Evolutionary conservation across 2,888 invertebrate genomes (phyloP), one percentile per base, ranked within the genome.

Genomic region (Limnephilus auricula): DNA sequence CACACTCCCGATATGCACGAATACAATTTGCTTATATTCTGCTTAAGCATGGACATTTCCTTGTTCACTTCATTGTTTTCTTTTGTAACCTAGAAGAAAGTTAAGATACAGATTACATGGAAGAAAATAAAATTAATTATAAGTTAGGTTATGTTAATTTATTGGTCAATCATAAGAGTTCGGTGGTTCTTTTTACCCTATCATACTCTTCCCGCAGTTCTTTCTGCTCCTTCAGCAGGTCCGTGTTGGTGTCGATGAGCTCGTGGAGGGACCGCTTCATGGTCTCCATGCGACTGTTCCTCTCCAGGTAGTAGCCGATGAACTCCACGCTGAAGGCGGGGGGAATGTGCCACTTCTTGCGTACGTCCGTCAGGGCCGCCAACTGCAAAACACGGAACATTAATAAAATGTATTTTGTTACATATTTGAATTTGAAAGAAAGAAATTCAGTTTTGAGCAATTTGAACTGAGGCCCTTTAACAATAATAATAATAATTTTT

Each of bases 321-420:
- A 99, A 99, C 95, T 99, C 99, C 0, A 99, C 98, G 86, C 98
- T 98, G 94, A 99, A 98, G 0, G 99, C 99, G 0, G 99, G 99
- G 0, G 98, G 97, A 92, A 99, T 98, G 95, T 99, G 98, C 98
- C 99, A 99, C 93, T 99, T 99, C 93, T 98, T 98, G 15, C 98
- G 97, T 9, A 98, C 97, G 94, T 99, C 99, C 6, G 97, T 97
- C 31, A 98, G 95, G 2, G 98, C 97, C 88, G 98, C 97, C 94
- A 97, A 95, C 96, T 96, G 90, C n/a, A 93, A 92, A 80, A 91
- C 37, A 25, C 25, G 15, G 45, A 45, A 88, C 31, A 40, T 45
- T 13, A 45, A 65, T 88, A 79, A 13, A 50, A 32, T 9, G 32
- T 31, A 13, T 65, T 50, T 50, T 50, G 18, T 50, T 50, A 15